These are phyloP conservation scores for Boleophthalmus pectinirostris DNA, from an alignment of 2,113 vertebrate species.

Conservation along the genomic window DNA sequence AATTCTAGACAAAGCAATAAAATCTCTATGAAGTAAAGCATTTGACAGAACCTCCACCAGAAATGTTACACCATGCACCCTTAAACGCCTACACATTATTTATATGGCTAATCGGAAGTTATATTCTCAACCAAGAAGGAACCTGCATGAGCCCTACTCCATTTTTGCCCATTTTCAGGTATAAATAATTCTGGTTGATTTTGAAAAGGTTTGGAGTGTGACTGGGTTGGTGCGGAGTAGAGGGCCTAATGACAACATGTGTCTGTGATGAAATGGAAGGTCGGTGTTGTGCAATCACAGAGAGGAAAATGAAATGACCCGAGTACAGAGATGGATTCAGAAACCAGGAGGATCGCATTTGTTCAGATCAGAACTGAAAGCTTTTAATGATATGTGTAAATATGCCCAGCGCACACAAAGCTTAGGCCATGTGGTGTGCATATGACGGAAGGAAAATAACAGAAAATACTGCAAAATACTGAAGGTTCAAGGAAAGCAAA, in stretches of 20 bases:
- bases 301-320: conserved; percentile 48
- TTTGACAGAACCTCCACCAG: no score
- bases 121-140: conserved; percentile 61
- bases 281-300: conserved; percentile 53
- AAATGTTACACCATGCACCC: not conserved
- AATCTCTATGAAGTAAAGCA: no score
- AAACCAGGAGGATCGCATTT: conserved; percentile 12
- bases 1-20: no score
- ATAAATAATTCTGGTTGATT: conserved; percentile 62
- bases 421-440: conserved; percentile 20
- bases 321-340: conserved; percentile 34
- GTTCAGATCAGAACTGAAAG: conserved; percentile 23
- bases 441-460: conserved; percentile 4
- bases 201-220: conserved; percentile 58
- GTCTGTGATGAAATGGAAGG: conserved; percentile 48
- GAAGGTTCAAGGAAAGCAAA: not conserved
- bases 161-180: not conserved
- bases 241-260: conserved; percentile 54
- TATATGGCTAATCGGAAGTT: conserved; percentile 68
- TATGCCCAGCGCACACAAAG: conserved; percentile 3
- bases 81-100: conserved; percentile 72
- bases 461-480: not conserved
- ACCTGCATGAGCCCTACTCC: conserved; percentile 26
- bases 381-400: conserved; percentile 28
- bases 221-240: conserved; percentile 30